These are phyloP conservation scores for Aphyosemion australe DNA, from an alignment of 2,113 vertebrate genomes.

Conservation along the genomic window DNA sequence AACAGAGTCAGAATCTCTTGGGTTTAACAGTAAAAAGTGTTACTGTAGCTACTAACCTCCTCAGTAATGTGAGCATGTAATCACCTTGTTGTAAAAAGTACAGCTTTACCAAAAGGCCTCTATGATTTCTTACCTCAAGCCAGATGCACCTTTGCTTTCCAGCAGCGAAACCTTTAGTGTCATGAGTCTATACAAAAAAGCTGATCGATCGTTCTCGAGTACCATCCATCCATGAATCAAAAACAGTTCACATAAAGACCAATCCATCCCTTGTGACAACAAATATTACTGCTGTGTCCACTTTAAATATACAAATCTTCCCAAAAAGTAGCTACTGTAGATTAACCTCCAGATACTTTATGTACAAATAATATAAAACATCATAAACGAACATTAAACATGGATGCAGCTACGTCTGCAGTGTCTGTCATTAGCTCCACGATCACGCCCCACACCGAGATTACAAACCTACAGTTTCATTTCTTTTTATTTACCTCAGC, in stretches of 20 bases:
- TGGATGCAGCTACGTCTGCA: constrained; percentile 31
- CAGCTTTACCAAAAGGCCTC: too few species aligned
- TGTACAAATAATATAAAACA: constrained; percentile 33
- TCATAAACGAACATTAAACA: constrained; percentile 16
- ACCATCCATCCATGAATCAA: constrained; percentile 11
- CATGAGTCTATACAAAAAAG: too few species aligned
- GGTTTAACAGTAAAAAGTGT: not conserved
- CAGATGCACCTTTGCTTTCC: not conserved
- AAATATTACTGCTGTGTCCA: constrained; percentile 27
- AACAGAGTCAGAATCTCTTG: not conserved
- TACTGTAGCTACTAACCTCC: constrained; percentile 1
- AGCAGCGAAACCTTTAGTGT: constrained; percentile 5
- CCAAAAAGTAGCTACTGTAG: constrained; percentile 4
- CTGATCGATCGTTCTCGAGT: not conserved
- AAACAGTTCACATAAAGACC: constrained; percentile 35
- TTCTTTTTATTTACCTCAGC: constrained; percentile 16
- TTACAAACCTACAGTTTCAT: constrained; percentile 23
- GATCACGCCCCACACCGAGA: constrained; percentile 1
- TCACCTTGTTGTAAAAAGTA: not conserved
- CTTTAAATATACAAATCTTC: constrained; percentile 27
- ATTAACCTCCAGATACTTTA: constrained; percentile 32
- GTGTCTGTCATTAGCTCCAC: constrained; percentile 31
- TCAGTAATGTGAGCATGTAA: not conserved
- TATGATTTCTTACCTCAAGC: not conserved
- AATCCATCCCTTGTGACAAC: constrained; percentile 44